These are phyloP conservation scores for Galerucella calmariensis DNA, from an alignment of 2,888 invertebrate species.

Conservation along the genomic window DNA sequence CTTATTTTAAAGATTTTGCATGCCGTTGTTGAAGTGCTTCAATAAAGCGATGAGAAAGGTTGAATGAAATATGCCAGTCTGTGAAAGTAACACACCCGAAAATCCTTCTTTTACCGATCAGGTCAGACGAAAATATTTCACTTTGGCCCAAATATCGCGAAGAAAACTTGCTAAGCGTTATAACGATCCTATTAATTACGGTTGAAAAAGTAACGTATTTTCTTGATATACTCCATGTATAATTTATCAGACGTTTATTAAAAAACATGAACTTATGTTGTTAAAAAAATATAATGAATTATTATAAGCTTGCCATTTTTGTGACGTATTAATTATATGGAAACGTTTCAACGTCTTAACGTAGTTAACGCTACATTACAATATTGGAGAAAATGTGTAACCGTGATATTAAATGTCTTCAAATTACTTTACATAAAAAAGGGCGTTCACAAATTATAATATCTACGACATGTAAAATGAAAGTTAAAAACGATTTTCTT, in stretches of 20 bases:
- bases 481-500: too few species aligned
- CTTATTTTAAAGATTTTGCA: constrained; percentile 37
- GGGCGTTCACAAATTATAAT: too few species aligned
- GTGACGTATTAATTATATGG: not conserved
- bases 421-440: too few species aligned
- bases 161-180: not conserved
- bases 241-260: not conserved
- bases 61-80: constrained; percentile 41
- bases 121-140: constrained; percentile 23
- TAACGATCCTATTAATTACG: constrained; percentile 6
- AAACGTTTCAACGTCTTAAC: not conserved
- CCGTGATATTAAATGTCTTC: too few species aligned
- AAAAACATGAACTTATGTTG: not conserved
- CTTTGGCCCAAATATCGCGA: constrained; percentile 15
- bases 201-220: not conserved
- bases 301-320: not conserved
- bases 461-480: too few species aligned
- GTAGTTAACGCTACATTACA: not conserved
- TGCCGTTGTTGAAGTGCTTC: constrained; percentile 36
- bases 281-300: not conserved
- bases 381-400: too few species aligned
- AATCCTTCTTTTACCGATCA: constrained; percentile 27
- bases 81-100: constrained; percentile 40
- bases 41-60: constrained; percentile 45
- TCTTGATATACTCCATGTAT: not conserved